Conservation (phyloP, 2,113 vertebrate genomes). For the Apaloderma vittatum region DNA sequence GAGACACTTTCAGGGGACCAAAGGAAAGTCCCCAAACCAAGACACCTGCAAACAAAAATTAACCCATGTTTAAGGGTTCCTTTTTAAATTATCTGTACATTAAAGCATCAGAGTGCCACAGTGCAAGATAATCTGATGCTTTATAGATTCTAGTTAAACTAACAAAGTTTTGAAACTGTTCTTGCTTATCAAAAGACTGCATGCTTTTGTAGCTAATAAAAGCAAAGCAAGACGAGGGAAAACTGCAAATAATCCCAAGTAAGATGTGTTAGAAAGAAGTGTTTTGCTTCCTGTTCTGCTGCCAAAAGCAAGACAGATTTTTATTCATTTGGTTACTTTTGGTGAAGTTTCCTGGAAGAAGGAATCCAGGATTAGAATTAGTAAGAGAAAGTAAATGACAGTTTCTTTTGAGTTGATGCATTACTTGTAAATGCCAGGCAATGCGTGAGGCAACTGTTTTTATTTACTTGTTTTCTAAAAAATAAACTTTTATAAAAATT, state of each 20-base stretch:
- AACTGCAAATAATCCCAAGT: not conserved
- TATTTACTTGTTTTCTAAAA: not conserved
- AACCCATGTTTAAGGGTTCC: rapidly evolving
- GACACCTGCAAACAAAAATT: not conserved
- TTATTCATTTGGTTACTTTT: not conserved
- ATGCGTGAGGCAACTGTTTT: not conserved
- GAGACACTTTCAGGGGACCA: not conserved
- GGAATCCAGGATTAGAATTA: not conserved
- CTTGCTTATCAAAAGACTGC: not conserved
- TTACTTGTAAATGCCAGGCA: not conserved
- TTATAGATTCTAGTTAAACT: not conserved
- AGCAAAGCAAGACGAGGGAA: not conserved
- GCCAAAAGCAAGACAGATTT: not conserved
- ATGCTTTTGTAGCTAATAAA: not conserved
- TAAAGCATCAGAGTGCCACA: not conserved
- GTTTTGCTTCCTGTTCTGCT: not conserved
- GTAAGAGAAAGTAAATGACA: not conserved
- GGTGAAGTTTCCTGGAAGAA: not conserved
- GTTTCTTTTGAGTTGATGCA: not conserved
- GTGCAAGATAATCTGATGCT: not conserved
- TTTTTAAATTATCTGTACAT: not conserved
- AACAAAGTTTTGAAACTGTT: not conserved
- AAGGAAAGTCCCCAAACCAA: not conserved
- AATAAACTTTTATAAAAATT: not conserved
- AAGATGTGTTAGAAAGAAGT: not conserved